These are phyloP conservation scores for Cydia pomonella DNA, from an alignment of 1,140 invertebrate species.

Conservation along the genomic window DNA sequence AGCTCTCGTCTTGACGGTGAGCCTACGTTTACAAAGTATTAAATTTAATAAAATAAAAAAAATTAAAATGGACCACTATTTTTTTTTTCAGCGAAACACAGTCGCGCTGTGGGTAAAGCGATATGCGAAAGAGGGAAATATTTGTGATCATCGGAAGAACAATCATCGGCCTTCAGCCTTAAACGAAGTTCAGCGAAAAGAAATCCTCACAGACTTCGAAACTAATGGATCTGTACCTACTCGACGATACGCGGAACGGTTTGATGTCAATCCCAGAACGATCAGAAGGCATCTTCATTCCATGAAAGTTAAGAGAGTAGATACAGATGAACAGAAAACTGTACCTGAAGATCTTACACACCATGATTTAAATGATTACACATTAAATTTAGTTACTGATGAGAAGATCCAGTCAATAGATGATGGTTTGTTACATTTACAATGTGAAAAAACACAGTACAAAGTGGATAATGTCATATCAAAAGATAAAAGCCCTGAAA, in stretches of 20 bases:
- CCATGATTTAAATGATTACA: too few species aligned
- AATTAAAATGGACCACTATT: background rate
- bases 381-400: too few species aligned
- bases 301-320: too few species aligned
- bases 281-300: background rate
- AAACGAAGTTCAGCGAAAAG: background rate
- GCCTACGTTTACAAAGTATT: background rate
- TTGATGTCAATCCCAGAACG: background rate
- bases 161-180: background rate
- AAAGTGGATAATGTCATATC: too few species aligned
- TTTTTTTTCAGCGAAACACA: background rate
- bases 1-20: background rate
- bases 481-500: too few species aligned
- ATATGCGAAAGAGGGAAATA: conserved; percentile 2
- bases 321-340: too few species aligned
- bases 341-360: too few species aligned
- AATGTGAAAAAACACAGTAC: too few species aligned
- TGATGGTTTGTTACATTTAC: too few species aligned
- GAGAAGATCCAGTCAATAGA: too few species aligned
- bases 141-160: background rate
- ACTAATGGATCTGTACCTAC: background rate
- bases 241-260: background rate
- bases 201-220: background rate
- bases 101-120: background rate
- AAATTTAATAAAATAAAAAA: background rate